Evolutionary conservation across 37 sponge, comb jelly and placozoan species (phyloP).

Genomic region (Axinella damicornis): DNA sequence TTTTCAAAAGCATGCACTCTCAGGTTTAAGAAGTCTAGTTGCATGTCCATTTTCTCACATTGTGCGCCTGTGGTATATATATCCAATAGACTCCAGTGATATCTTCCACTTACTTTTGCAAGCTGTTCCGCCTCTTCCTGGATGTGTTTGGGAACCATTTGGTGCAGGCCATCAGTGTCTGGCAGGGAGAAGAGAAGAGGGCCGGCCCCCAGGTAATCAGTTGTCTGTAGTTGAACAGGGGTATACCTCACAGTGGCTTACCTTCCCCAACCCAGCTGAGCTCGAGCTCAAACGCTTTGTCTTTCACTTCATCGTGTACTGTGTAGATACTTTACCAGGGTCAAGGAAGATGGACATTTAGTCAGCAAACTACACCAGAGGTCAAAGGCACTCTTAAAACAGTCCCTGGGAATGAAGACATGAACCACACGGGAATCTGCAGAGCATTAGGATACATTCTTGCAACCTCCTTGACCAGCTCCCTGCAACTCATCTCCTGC

Average conservation of each 20-base stretch:
- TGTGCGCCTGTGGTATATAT: too few relatives aligned
- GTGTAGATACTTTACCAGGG: conserved; percentile 75
- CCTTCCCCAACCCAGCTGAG: conserved; percentile 98
- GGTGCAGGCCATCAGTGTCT: conserved; percentile 77
- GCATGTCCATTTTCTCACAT: too few relatives aligned
- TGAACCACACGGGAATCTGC: too few relatives aligned
- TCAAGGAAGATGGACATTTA: too few relatives aligned
- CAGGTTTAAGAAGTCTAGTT: too few relatives aligned
- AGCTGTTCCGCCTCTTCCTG: conserved; percentile 43
- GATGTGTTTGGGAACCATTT: conserved; percentile 73
- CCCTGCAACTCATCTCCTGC: conserved; percentile 76
- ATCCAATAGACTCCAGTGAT: too few relatives aligned
- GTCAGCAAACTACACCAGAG: too few relatives aligned
- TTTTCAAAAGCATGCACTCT: too few relatives aligned
- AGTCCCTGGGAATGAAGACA: too few relatives aligned
- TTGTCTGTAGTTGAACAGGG: too few relatives aligned
- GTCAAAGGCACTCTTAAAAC: too few relatives aligned
- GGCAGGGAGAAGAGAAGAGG: neutral
- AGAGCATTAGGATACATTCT: conserved; percentile 66
- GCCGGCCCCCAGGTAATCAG: neutral
- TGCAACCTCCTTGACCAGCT: conserved; percentile 92
- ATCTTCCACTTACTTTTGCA: conserved; percentile 71
- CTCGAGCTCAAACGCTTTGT: conserved; percentile 96
- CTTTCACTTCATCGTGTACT: conserved; percentile 98
- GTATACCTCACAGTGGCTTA: neutral